Evolutionary conservation across 2,113 vertebrate species (phyloP), one percentile per base, ranked within the genome.

Genomic region (Penelope pileata): DNA sequence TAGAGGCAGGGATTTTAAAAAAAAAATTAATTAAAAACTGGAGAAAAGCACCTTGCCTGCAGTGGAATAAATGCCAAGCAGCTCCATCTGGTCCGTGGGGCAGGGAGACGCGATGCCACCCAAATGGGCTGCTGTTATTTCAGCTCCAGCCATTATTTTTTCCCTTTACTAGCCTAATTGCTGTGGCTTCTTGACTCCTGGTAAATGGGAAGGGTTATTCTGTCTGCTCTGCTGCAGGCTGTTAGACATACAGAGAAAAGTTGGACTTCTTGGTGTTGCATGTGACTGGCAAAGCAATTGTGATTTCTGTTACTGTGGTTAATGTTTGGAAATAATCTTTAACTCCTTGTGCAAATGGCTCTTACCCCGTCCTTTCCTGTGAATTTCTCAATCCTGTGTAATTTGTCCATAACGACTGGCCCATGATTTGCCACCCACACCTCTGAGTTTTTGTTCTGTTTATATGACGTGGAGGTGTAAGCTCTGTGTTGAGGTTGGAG

Each of bases 261-360:
- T 82, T 40, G 58, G 62, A 36, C 19, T 47, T 21, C 22, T 56
- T 70, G 23, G 18, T 13, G 27, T 69, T 42, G 40, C 2, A 1
- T 48, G 74, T 29, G 50, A 87, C 32, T 38, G 67, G 58, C 1
- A 3, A 83, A 80, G 34, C 48, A 43, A 40, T 40, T 3, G 6
- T 29, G 59, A 51, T 43, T 93, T 43, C 76, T 86, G 75, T n/a
- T 60, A 5, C 42, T 40, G 34, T 15, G 64, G 64, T 83, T 94
- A 85, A 50, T 90, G 74, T 67, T 86, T 91, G 74, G 75, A 79
- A 91, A 74, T 63, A 75, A 21, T 80, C 63, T 59, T 88, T 59
- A 94, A 47, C 70, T 34, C 51, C 63, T 83, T 40, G 17, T 75
- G 76, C 56, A 60, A 75, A 47, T 2, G 3, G 68, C 63, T 43